phyloP scores from a whole-genome alignment of 2,113 vertebrate species.

The Xiphophorus couchianus region DNA sequence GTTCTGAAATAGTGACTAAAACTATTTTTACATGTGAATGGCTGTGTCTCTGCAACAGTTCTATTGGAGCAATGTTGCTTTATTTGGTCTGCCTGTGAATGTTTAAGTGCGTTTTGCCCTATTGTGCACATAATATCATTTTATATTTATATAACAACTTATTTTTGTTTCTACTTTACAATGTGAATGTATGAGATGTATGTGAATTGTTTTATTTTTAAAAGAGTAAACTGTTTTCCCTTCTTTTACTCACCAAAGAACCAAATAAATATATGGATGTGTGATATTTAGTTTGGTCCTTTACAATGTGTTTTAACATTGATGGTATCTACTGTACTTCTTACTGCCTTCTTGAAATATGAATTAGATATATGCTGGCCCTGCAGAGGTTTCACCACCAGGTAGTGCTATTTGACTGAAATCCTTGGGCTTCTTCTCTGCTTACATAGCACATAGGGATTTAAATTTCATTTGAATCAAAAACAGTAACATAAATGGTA shows the following conservation, averaged over 20 bases:
- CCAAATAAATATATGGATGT: slow-evolving; percentile 79
- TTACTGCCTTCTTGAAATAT: not conserved
- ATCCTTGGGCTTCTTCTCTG: not conserved
- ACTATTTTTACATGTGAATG: slow-evolving; percentile 41
- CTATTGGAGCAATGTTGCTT: slow-evolving; percentile 48
- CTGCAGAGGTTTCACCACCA: slow-evolving; percentile 55
- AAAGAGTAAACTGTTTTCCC: slow-evolving; percentile 76
- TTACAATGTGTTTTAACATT: not conserved
- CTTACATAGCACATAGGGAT: not conserved
- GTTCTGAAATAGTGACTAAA: slow-evolving; percentile 43
- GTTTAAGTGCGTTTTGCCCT: slow-evolving; percentile 75
- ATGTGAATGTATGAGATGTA: slow-evolving; percentile 91
- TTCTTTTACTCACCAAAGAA: slow-evolving; percentile 94
- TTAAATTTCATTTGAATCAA: slow-evolving; percentile 3
- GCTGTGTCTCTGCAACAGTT: slow-evolving; percentile 46
- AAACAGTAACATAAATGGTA: not conserved
- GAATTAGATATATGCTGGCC: not conserved
- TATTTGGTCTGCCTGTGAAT: slow-evolving; percentile 62
- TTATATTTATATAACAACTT: slow-evolving; percentile 90
- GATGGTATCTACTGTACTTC: not conserved
- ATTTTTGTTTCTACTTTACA: slow-evolving; percentile 84
- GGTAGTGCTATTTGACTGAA: slow-evolving; percentile 56
- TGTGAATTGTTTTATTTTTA: slow-evolving; percentile 72
- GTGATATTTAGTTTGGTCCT: not conserved
- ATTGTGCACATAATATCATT: slow-evolving; percentile 90